Base-by-base conservation (phyloP, 2,113 vertebrate species). In the Sinocyclocheilus grahami region DNA sequence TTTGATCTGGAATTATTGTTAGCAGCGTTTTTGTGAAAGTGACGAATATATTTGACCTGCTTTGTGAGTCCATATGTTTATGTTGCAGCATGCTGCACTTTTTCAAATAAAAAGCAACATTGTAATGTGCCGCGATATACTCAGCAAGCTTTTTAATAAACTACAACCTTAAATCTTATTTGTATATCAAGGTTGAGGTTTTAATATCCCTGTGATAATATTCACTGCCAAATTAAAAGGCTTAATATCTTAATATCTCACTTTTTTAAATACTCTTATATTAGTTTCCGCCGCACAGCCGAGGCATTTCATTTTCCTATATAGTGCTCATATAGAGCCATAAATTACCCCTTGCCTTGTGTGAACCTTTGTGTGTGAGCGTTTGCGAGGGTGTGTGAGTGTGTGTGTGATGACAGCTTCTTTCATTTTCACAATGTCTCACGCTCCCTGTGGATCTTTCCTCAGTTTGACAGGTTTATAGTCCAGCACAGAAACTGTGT, bases 331-430 rank as follows among this genome's bases (percentile, higher is more conserved):
- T 27, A 48, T 69, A 51, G 79, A 20, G 11, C 14, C 62, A 75
- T 63, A 82, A 81, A 74, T 48, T 46, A 63, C 79, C 58, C 14
- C 39, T 79, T 63, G 79, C n/a, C 27, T 24, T 62, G 55, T 65
- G 55, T 82, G 55, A 82, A 81, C 13, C 1, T 30, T 69, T 85
- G 85, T 85, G 18, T 65, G 30, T 20, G 58, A 76, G 58, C 81
- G 82, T 79, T 82, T 86, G 30, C 30, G 30, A 33, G 30, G 30
- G 83, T 85, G 42, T 48, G 46, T 89, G 42, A 12, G 46, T 89
- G 76, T 90, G 88, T 83, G 83, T 85, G 86, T 89, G 87, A 90
- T 85, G 84, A 86, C 89, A 91, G 91, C 87, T 85, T 86, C 60
- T 65, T 86, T 92, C 78, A 85, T 86, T 91, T 88, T 88, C 63